Percentiles rank a stretch among this genome's conserved stretches.
Evolutionary conservation across 2,797 vertebrate species (phyloP).

Genomic region (Chelon labrosus): DNA sequence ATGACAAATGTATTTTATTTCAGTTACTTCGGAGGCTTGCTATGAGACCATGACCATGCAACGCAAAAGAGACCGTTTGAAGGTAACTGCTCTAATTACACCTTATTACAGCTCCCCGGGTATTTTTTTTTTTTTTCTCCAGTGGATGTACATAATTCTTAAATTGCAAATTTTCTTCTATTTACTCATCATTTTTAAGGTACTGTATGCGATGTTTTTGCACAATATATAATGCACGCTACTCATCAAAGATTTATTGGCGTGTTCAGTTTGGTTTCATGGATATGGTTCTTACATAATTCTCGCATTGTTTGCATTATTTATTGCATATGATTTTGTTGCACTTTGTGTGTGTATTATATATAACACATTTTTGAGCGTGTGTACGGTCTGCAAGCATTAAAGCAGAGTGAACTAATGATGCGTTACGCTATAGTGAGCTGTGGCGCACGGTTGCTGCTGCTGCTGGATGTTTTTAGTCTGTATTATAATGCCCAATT

Average conservation of each 20-base stretch:
- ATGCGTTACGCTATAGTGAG: neutral
- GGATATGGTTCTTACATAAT: neutral
- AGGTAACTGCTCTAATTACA: constrained; percentile 43
- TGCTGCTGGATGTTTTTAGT: neutral
- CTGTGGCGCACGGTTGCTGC: neutral
- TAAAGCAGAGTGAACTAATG: neutral
- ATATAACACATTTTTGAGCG: neutral
- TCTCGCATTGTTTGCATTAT: neutral
- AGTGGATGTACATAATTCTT: neutral
- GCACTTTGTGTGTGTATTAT: accelerated
- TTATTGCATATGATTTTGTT: neutral
- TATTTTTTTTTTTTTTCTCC: neutral
- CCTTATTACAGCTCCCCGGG: neutral
- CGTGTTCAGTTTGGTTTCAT: neutral
- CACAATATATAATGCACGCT: too few relatives aligned
- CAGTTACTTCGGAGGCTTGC: constrained; percentile 52
- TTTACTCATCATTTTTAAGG: neutral
- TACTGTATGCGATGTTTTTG: neutral
- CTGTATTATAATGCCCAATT: neutral
- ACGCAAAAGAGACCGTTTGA: constrained; percentile 26
- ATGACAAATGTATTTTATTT: constrained; percentile 2
- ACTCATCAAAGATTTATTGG: too few relatives aligned
- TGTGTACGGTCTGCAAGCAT: neutral
- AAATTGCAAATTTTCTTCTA: neutral
- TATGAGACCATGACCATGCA: constrained; percentile 76